phyloP scores from a whole-genome alignment of 2,888 invertebrate genomes.

The Abrostola triplasia region DNA sequence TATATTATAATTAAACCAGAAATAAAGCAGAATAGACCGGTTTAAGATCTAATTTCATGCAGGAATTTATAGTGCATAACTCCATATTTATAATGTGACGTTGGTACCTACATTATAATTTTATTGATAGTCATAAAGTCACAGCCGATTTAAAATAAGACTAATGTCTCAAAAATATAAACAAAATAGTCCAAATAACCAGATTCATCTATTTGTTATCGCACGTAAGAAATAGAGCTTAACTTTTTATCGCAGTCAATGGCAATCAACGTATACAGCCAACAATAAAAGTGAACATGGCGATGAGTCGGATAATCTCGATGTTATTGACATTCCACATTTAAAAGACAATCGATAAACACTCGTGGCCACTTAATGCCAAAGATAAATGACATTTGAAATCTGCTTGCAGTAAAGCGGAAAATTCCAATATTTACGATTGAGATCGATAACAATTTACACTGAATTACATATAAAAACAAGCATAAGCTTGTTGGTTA shows the following conservation, averaged over 20 bases:
- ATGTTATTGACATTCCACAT: slow-evolving; percentile 35
- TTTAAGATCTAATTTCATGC: slow-evolving; percentile 25
- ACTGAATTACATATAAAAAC: slow-evolving; percentile 6
- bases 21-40: no score
- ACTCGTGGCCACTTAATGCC: slow-evolving; percentile 27
- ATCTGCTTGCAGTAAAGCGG: slow-evolving; percentile 42
- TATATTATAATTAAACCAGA: no score
- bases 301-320: slow-evolving; percentile 33
- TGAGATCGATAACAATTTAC: slow-evolving; percentile 22
- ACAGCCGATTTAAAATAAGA: neutral
- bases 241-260: slow-evolving; percentile 18
- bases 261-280: slow-evolving; percentile 24
- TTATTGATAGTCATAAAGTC: no score
- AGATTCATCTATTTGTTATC: no score
- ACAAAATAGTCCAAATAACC: slow-evolving; percentile 3
- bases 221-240: neutral
- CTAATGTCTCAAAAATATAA: slow-evolving; percentile 12
- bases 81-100: no score
- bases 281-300: slow-evolving; percentile 14
- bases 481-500: slow-evolving; percentile 3
- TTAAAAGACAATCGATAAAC: slow-evolving; percentile 46
- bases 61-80: slow-evolving; percentile 23
- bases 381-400: slow-evolving; percentile 41
- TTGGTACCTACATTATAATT: no score
- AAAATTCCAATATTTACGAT: slow-evolving; percentile 37